These are phyloP conservation scores for Rhagophthalmus giganteus DNA, from an alignment of 2,888 invertebrate genomes.

Conservation along the genomic window DNA sequence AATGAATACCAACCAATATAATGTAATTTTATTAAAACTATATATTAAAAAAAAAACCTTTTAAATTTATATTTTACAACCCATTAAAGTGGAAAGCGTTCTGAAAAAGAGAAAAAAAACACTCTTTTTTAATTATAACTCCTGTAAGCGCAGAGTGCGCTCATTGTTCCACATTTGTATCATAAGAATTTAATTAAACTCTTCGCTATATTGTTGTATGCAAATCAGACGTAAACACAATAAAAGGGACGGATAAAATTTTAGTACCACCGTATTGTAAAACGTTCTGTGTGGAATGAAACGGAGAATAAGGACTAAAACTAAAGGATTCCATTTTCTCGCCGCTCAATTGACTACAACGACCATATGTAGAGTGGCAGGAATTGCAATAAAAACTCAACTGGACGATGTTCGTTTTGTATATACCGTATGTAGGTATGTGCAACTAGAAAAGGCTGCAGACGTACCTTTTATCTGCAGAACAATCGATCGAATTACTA, in stretches of 20 bases:
- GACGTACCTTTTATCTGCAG: slow-evolving; percentile 30
- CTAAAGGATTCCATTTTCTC: slow-evolving; percentile 32
- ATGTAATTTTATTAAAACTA: slow-evolving; percentile 6
- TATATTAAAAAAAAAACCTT: not conserved
- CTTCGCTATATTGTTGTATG: slow-evolving; percentile 31
- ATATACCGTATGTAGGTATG: slow-evolving; percentile 13
- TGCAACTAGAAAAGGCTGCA: slow-evolving; percentile 19
- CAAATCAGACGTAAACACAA: slow-evolving; percentile 35
- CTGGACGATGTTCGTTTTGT: slow-evolving; percentile 19
- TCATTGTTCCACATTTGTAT: slow-evolving; percentile 38
- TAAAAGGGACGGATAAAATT: slow-evolving; percentile 32
- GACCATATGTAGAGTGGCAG: slow-evolving; percentile 28
- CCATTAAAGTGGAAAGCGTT: slow-evolving; percentile 11
- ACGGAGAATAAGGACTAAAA: slow-evolving; percentile 27
- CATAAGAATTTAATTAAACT: slow-evolving; percentile 41
- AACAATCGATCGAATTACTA: slow-evolving; percentile 31
- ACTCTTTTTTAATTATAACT: slow-evolving; percentile 26
- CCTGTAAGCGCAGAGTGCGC: slow-evolving; percentile 15
- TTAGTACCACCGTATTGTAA: slow-evolving; percentile 30
- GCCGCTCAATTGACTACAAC: slow-evolving; percentile 31
- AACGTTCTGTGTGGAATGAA: slow-evolving; percentile 27
- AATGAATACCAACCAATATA: not conserved
- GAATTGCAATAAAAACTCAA: slow-evolving; percentile 28
- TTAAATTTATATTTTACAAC: slow-evolving; percentile 16
- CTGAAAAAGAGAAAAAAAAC: slow-evolving; percentile 18